phyloP scores from a whole-genome alignment of 2,888 invertebrate species.

The Sussaba pulchella region DNA sequence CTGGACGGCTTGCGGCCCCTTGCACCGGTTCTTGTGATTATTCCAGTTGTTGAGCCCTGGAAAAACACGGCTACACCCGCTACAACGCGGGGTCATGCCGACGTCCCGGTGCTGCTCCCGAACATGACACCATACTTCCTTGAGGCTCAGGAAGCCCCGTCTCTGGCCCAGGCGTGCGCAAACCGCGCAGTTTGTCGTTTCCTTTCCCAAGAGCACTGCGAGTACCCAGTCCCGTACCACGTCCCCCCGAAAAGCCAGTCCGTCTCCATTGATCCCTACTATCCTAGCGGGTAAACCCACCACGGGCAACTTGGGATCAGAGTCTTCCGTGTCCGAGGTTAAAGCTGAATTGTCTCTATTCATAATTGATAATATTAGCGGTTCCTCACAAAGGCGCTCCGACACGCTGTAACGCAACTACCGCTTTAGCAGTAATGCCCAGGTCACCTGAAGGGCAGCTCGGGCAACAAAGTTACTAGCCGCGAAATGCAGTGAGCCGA shows the following conservation, averaged over 20 bases:
- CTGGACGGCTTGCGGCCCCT: not conserved
- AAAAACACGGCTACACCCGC: not conserved
- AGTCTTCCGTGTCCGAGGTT: slow-evolving; percentile 49
- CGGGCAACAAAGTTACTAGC: not conserved
- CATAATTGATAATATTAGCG: no score
- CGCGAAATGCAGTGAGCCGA: no score
- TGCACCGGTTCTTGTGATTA: not conserved
- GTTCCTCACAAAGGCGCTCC: no score
- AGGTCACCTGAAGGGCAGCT: not conserved
- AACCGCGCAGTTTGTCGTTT: not conserved
- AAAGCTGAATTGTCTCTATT: not conserved
- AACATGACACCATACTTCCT: slow-evolving; percentile 4
- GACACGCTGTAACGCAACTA: no score
- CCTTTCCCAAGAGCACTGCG: not conserved
- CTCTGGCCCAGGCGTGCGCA: not conserved
- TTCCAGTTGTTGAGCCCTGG: slow-evolving; percentile 13
- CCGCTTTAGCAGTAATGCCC: no score
- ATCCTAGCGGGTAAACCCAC: slow-evolving; percentile 32
- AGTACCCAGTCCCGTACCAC: not conserved
- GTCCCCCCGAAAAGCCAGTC: not conserved
- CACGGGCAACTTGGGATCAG: slow-evolving; percentile 27
- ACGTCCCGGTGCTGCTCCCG: slow-evolving; percentile 9
- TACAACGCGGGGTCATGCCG: not conserved
- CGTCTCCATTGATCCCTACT: not conserved
- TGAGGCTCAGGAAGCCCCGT: not conserved